A percentile compares a stretch with the other conserved stretches of the same genome.
Conservation (phyloP, 2,888 invertebrate species). For the Conus canariensis region DNA sequence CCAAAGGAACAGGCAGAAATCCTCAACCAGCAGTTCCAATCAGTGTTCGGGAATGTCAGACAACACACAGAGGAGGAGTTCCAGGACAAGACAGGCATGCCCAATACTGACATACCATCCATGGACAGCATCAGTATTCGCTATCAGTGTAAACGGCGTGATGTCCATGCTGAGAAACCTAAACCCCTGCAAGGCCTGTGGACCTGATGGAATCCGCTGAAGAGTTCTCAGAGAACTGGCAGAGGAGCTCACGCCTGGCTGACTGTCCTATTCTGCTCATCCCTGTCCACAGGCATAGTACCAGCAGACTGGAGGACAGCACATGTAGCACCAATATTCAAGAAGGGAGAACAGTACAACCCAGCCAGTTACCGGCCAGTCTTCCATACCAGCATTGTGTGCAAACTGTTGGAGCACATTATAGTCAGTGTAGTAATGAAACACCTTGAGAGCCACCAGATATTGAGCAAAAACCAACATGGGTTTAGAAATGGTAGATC, state of each 20-base stretch:
- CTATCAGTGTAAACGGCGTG: too few relatives aligned
- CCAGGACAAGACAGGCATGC: too few relatives aligned
- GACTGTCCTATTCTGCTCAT: neutral
- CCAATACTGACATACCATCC: too few relatives aligned
- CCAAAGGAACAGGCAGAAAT: too few relatives aligned
- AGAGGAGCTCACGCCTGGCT: neutral
- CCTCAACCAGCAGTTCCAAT: too few relatives aligned
- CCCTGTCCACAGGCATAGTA: constrained; percentile 7
- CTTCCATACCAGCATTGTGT: neutral
- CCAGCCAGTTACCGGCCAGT: constrained; percentile 21
- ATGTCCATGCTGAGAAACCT: neutral
- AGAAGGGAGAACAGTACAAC: constrained; percentile 26
- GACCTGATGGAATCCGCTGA: neutral
- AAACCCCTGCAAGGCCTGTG: neutral
- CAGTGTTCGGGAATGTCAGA: too few relatives aligned
- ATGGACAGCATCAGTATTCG: too few relatives aligned
- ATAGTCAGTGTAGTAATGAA: constrained; percentile 16
- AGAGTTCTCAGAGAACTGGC: neutral
- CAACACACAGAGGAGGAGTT: too few relatives aligned
- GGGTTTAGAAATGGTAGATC: constrained; percentile 16
- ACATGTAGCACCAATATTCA: constrained; percentile 24
- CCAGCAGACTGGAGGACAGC: constrained; percentile 29
- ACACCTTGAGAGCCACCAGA: neutral
- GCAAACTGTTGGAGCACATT: constrained; percentile 1
- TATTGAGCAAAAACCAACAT: constrained; percentile 9